Evolutionary conservation across 2,113 vertebrate species (phyloP), one percentile per base, ranked within the genome.

Genomic region (Papio anubis): DNA sequence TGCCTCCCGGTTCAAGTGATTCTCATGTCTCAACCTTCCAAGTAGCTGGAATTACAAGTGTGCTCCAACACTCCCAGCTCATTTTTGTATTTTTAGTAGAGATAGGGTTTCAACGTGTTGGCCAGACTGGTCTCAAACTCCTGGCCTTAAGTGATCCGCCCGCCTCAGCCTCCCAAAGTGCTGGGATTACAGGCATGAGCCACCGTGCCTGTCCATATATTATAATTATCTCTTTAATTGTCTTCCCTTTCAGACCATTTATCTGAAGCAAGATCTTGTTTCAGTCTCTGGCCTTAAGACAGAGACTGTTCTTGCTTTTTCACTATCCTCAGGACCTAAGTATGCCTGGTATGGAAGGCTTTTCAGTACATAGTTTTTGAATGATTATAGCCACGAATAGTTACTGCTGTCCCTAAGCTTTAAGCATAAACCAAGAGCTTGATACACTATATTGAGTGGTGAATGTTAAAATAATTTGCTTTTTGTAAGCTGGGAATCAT

Each of bases 321-420:
- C 8, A 1, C 23, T 76, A 8, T 66, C 64, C 79, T 76, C 27
- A 94, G 52, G 30, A 85, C 7, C 30, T 94, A 68, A 92, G 89
- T 66, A 18, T 93, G 50, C 45, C 32, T 94, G 59, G 8, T 92
- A 40, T 92, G 9, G 32, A 94, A 89, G 48, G 35, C 88, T 66
- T 97, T 95, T 93, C 11, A 81, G 38, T 92, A 87, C 45, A 20
- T 89, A 45, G 80, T 80, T 97, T 88, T 68, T 79, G 72, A 96
- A 55, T 84, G 38, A 73, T 73, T 93, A 75, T 93, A 87, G 80
- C 20, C 16, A 78, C 35, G 45, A 75, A 64, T 95, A 93, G 55
- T 93, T 95, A 59, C 91, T 55, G 9, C 57, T 61, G 30, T n/a
- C n/a, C 48, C 3, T 91, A 83, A 93, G 11, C 50, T 50, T 70